Evolutionary conservation across 2,888 invertebrate species (phyloP).

Genomic region (Liposcelis brunnea): DNA sequence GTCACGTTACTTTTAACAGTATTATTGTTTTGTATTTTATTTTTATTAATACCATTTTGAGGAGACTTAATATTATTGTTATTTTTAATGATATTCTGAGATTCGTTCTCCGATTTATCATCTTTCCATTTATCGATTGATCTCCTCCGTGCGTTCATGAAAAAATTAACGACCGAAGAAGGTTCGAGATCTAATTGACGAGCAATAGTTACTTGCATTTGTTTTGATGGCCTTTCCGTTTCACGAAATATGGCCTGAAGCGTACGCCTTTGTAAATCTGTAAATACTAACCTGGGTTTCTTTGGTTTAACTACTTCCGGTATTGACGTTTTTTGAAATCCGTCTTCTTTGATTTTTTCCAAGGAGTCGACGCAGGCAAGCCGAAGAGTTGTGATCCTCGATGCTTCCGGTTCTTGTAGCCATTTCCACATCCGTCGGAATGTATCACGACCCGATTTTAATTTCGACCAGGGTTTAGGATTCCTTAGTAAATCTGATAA

Average conservation of each 20-base stretch:
- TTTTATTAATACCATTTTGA: background rate
- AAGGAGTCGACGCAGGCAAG: slow-evolving; percentile 25
- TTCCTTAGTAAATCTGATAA: slow-evolving; percentile 43
- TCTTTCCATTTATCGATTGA: slow-evolving; percentile 8
- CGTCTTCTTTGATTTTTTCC: slow-evolving; percentile 5
- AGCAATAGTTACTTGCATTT: slow-evolving; percentile 7
- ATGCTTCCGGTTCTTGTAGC: slow-evolving; percentile 46
- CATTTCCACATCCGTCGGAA: slow-evolving; percentile 49
- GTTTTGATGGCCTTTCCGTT: slow-evolving; percentile 4
- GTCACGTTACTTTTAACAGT: slow-evolving; percentile 2
- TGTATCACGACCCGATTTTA: slow-evolving; percentile 45
- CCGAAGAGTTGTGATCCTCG: slow-evolving; percentile 43
- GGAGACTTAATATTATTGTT: background rate
- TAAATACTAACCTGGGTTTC: slow-evolving; percentile 6
- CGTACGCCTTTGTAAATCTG: slow-evolving; percentile 4
- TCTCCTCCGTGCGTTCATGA: slow-evolving; percentile 7
- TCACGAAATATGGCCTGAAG: slow-evolving; percentile 6
- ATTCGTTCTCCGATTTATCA: slow-evolving; percentile 2
- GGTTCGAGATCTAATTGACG: slow-evolving; percentile 6
- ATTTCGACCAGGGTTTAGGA: slow-evolving; percentile 49
- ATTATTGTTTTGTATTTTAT: slow-evolving; percentile 3
- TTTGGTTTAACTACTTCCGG: slow-evolving; percentile 6
- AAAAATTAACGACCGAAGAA: slow-evolving; percentile 7
- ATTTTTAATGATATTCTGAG: slow-evolving; percentile 1
- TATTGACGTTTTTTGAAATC: background rate